Base-by-base conservation (phyloP, 2,888 invertebrate genomes). In the Thelaira solivaga region DNA sequence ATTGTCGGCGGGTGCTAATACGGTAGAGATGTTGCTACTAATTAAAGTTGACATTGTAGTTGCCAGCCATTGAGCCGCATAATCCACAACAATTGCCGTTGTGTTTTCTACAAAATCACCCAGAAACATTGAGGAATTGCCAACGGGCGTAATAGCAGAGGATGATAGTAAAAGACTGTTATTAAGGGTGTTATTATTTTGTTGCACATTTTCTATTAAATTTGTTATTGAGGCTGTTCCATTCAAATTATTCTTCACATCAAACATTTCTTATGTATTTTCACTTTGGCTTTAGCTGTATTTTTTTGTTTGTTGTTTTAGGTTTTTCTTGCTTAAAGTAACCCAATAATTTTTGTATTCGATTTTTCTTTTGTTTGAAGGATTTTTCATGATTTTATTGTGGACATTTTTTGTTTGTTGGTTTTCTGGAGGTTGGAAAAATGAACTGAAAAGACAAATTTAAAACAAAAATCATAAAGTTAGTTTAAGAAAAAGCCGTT, bases 31-130 rank as follows among this genome's bases (percentile, higher is more conserved):
- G 36, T 24, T 49, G 10, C 53, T n/a, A n/a, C 34, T 71, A 11
- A 36, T 79, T 47, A 64, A 67, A 73, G 68, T 68, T 29, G 80
- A 64, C 59, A 68, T 53, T 34, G 76, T 76, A 11, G 55, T 43
- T 26, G 67, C 36, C 26, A 80, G 39, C 76, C 79, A 80, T 61
- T 80, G 68, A 62, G 79, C 31, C 26, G 75, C 69, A 49, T 75
- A 75, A 53, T 78, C 78, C 7, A 71, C 65, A 31, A 65, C 75
- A 47, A 49, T 26, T n/a, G 65, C 75, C 22, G 78, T 71, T 39
- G 78, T 49, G 43, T 78, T 78, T n/a, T 24, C 53, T 22, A 75
- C 20, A 18, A 75, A 41, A 16, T 75, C 74, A 2, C 36, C 49
- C 2, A 71, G 22, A 8, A 78, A 20, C 29, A 64, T 29, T n/a